Base-by-base conservation (phyloP, 2,888 invertebrate species). In the Sarcophaga caerulescens region DNA sequence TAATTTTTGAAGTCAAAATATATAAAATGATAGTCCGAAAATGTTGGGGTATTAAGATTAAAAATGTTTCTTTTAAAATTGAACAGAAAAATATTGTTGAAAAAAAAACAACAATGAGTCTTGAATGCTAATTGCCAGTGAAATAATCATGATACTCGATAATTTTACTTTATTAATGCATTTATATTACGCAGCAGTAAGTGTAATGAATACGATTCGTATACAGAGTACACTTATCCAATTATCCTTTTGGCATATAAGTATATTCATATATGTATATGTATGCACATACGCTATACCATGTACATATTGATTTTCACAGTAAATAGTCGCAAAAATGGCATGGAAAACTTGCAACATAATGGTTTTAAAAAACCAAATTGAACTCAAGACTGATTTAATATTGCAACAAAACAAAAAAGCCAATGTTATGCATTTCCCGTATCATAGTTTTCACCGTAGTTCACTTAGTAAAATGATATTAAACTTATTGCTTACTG, bases 81-180 rank as follows among this genome's bases (percentile, higher is more conserved):
- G 8, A 35, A 35, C 21, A 47, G 4, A 17, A 68, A 45, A 47
- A 47, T 66, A 14, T 45, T 66, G 23, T 52, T 70, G n/a, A 17
- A 70, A 57, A 17, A 69, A 21, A 65, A 25, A 77, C 68, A 68
- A 52, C n/a, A n/a, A 11, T 52, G 10, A 35, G 2, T 35, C 65
- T 65, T 66, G 44, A 44, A 76, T 59, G 78, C 35, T 52, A 59
- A 78, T 62, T 62, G 25, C 60, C 70, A 62, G 59, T 12, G 21
- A 19, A 21, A 45, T 60, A 35, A 60, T 19, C 45, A 77, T 78
- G 45, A 62, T 70, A n/a, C 44, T 25, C 60, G 23, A 78, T 78
- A 70, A 77, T 45, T 69, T 77, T 14, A 77, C 44, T 69, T 69
- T 69, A 62, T 77, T 77, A 77, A 69, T 57, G 25, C 59, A n/a